Evolutionary conservation across 64 coral and sea anemone species (phyloP).

Genomic region (Astreopora myriophthalma): DNA sequence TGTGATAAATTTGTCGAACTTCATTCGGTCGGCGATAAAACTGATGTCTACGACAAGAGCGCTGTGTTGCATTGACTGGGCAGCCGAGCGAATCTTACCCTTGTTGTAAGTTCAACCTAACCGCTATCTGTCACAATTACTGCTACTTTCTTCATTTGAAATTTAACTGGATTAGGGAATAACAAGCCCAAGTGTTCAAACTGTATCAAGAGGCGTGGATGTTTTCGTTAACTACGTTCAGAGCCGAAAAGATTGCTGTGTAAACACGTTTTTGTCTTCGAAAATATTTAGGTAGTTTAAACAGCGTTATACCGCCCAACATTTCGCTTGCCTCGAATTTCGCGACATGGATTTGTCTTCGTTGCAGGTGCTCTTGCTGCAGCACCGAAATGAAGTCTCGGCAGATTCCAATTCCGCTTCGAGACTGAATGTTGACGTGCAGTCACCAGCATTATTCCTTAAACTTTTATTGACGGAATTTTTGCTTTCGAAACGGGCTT

Average conservation of each 20-base stretch:
- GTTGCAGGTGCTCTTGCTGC: neutral
- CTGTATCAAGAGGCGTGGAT: neutral
- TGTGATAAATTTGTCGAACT: neutral
- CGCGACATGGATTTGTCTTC: neutral
- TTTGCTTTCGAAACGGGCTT: neutral
- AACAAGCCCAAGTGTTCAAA: neutral
- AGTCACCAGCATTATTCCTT: neutral
- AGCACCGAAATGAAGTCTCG: neutral
- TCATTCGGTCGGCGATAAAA: slow-evolving; percentile 1
- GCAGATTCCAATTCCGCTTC: neutral
- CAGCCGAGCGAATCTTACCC: neutral
- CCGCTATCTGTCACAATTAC: neutral
- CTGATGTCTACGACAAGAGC: neutral
- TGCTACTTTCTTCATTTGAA: neutral
- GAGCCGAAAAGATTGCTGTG: neutral
- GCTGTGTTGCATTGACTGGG: neutral
- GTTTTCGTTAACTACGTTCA: neutral
- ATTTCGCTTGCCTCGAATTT: neutral
- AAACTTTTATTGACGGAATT: too few species aligned
- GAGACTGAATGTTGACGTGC: too few species aligned
- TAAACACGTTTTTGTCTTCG: slow-evolving; percentile 36
- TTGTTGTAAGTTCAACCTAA: neutral
- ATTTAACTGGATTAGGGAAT: slow-evolving; percentile 34
- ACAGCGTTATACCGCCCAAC: neutral
- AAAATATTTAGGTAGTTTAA: slow-evolving; percentile 47